Evolutionary conservation across 2,113 vertebrate species (phyloP).

Genomic region (Cyanoliseus patagonus): DNA sequence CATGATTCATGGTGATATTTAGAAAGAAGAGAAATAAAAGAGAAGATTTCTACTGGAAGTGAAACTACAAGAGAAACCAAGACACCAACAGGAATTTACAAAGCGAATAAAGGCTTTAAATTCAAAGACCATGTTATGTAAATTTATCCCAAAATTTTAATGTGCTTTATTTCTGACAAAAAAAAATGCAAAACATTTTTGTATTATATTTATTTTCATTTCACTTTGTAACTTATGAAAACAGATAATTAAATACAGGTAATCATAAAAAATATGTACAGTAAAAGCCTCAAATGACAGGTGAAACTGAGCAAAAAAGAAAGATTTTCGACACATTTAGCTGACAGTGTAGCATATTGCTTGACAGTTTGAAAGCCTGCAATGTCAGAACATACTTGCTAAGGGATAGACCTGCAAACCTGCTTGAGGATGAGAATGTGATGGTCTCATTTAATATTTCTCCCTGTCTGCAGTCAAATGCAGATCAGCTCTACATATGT

Average conservation of each 20-base stretch:
- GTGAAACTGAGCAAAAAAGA: neutral
- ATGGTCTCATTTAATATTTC: neutral
- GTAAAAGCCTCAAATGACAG: neutral
- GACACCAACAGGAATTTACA: neutral
- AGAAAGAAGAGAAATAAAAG: neutral
- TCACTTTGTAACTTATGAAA: neutral
- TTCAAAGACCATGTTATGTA: neutral
- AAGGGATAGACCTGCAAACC: neutral
- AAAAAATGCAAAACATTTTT: neutral
- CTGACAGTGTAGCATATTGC: neutral
- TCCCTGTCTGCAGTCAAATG: neutral
- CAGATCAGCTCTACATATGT: neutral
- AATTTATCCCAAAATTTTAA: neutral
- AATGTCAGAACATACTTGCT: neutral
- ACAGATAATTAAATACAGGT: neutral
- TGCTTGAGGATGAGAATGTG: neutral
- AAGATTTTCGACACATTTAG: neutral
- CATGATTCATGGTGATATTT: neutral
- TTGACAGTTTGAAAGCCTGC: neutral
- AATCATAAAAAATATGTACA: neutral
- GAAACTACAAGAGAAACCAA: neutral
- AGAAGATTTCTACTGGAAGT: neutral
- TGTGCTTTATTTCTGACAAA: neutral
- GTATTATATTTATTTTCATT: neutral
- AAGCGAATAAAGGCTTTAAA: neutral